Percentiles rank a stretch among this genome's conserved stretches.
phyloP scores from a whole-genome alignment of 2,113 vertebrate species.

The Uria aalge region DNA sequence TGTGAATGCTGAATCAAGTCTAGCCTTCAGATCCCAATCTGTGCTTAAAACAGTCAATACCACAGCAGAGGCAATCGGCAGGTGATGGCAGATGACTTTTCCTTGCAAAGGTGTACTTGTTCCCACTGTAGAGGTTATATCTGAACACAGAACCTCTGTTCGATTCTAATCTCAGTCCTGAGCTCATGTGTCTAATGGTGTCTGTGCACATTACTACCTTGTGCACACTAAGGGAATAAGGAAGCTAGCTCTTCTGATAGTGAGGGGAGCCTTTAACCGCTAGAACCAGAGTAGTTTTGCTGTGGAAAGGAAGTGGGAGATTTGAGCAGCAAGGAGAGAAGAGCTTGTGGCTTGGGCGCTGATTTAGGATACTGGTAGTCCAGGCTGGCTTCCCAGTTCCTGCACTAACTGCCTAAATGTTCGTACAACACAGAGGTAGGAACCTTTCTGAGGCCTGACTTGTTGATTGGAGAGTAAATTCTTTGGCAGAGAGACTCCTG shows the following conservation, averaged over 20 bases:
- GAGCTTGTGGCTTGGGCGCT: neutral
- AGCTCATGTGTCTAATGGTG: neutral
- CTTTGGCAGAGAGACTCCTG: neutral
- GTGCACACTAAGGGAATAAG: neutral
- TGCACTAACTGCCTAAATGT: neutral
- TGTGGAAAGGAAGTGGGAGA: neutral
- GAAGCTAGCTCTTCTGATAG: neutral
- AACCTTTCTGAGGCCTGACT: neutral
- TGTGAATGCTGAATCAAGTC: neutral
- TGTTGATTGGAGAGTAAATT: neutral
- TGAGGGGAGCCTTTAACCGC: neutral
- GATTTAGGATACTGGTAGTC: neutral
- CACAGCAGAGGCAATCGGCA: neutral
- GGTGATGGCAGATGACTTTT: neutral
- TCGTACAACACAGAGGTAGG: neutral
- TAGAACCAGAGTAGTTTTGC: neutral
- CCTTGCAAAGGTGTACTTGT: neutral
- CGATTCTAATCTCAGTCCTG: neutral
- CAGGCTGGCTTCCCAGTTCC: neutral
- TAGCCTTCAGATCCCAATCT: neutral
- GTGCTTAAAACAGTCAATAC: neutral
- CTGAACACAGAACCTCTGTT: neutral
- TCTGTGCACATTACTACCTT: neutral
- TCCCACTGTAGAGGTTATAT: neutral
- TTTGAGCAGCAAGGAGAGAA: neutral